Evolutionary conservation across 1,140 invertebrate genomes (phyloP).

Genomic region (Amyelois transitella): DNA sequence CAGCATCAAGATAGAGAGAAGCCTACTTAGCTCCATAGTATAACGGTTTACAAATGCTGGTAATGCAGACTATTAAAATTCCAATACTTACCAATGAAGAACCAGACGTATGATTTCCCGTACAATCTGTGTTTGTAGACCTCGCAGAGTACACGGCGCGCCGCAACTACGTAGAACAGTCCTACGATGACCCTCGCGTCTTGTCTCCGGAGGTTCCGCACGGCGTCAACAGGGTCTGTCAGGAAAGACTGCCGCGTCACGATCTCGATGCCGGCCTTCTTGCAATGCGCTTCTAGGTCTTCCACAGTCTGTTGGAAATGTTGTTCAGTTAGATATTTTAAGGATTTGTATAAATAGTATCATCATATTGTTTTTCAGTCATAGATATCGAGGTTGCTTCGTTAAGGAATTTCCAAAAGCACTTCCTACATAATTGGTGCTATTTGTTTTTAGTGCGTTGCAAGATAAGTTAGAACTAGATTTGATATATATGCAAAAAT

Average conservation of each 20-base stretch:
- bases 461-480: too few species aligned
- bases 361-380: too few species aligned
- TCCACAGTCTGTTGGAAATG: slow-evolving; percentile 88
- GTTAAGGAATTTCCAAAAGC: too few species aligned
- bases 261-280: slow-evolving; percentile 94
- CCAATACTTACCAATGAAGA: slow-evolving; percentile 92
- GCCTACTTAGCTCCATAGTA: too few species aligned
- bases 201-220: slow-evolving; percentile 92
- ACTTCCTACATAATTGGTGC: too few species aligned
- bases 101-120: slow-evolving; percentile 98
- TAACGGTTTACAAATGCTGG: too few species aligned
- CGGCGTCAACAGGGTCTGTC: slow-evolving; percentile 96
- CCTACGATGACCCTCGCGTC: slow-evolving; percentile 98
- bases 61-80: background rate
- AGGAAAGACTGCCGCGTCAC: slow-evolving; percentile 97
- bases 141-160: slow-evolving; percentile 96
- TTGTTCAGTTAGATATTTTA: background rate
- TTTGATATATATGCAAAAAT: too few species aligned
- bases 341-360: too few species aligned
- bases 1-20: too few species aligned
- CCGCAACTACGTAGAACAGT: slow-evolving; percentile 98
- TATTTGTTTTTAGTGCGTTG: too few species aligned
- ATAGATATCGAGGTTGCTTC: too few species aligned
- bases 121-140: slow-evolving; percentile 96
- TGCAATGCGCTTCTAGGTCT: slow-evolving; percentile 96